phyloP scores from a whole-genome alignment of 2,113 vertebrate species.

The Lucifuga dentata region DNA sequence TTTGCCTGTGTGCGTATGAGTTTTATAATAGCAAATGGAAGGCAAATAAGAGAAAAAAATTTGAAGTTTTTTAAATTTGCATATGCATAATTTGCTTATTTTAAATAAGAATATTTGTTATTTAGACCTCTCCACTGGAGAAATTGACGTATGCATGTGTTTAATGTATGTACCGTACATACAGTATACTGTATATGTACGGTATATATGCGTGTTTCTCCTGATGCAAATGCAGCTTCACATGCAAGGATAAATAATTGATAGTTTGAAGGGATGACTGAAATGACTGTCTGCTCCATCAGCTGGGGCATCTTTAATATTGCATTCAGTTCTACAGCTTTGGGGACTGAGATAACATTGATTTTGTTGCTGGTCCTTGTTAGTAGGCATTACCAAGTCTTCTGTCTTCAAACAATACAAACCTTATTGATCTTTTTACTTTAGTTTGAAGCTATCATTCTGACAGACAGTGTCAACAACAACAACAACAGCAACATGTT shows the following conservation, averaged over 20 bases:
- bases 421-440: constrained; percentile 16
- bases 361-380: background rate
- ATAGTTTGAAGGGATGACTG: constrained; percentile 22
- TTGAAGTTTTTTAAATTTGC: no score
- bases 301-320: constrained; percentile 32
- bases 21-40: background rate
- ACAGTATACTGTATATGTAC: no score
- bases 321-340: constrained; percentile 19
- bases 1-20: background rate
- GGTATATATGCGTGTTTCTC: constrained; percentile 17
- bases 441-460: constrained; percentile 27
- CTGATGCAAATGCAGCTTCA: constrained; percentile 12
- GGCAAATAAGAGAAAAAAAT: background rate
- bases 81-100: no score
- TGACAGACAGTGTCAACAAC: constrained; percentile 34
- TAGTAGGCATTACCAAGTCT: background rate
- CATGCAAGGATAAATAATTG: constrained; percentile 60
- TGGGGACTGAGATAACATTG: background rate
- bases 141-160: background rate
- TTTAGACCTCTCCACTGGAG: no score
- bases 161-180: background rate
- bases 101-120: no score
- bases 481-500: constrained; percentile 40
- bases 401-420: background rate
- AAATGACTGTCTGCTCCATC: constrained; percentile 26